Conservation (phyloP, 1,140 invertebrate genomes). For the Gryllus bimaculatus region DNA sequence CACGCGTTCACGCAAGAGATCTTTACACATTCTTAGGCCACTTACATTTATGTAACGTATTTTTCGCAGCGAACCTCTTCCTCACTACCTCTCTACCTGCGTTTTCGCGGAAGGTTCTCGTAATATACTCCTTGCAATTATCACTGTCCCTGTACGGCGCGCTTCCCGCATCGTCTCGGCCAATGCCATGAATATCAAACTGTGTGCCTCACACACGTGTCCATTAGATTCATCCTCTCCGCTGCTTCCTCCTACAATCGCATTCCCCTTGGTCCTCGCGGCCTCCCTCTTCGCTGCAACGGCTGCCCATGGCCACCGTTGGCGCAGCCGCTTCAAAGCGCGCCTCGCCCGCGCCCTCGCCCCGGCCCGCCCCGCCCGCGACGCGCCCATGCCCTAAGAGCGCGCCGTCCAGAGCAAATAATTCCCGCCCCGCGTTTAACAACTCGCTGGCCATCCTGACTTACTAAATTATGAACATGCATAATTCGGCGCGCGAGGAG, state of each 20-base stretch:
- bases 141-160: no score
- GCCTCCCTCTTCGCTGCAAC: neutral
- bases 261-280: neutral
- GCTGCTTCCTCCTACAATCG: neutral
- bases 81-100: no score
- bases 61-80: no score
- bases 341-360: neutral
- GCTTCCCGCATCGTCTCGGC: no score
- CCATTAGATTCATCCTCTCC: neutral
- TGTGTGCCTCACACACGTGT: no score
- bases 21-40: no score
- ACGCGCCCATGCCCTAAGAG: neutral
- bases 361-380: no score
- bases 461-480: neutral
- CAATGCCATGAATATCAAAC: no score
- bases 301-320: neutral
- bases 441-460: neutral
- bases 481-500: neutral
- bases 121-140: no score
- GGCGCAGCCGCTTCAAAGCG: neutral
- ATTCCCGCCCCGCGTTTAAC: neutral
- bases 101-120: no score
- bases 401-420: neutral
- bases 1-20: no score
- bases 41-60: no score